Conservation (phyloP, 2,888 invertebrate genomes). For the Oligia strigilis region DNA sequence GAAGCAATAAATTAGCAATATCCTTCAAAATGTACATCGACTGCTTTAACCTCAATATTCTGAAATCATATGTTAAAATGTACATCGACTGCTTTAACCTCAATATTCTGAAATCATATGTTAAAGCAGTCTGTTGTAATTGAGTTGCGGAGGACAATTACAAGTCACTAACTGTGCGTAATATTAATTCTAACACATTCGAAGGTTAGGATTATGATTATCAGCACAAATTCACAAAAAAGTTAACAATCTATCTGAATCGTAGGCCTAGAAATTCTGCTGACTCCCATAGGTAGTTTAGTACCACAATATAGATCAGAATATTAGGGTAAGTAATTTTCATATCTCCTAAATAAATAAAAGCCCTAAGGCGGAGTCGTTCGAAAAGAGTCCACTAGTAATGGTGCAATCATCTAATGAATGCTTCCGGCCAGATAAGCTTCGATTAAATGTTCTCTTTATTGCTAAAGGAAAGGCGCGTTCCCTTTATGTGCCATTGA, state of each 20-base stretch:
- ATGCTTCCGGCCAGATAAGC: slow-evolving; percentile 90
- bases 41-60: neutral
- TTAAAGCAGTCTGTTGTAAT: slow-evolving; percentile 9
- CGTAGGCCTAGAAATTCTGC: neutral
- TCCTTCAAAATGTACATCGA: neutral
- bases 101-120: slow-evolving; percentile 14
- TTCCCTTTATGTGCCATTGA: slow-evolving; percentile 88
- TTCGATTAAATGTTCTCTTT: slow-evolving; percentile 90
- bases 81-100: neutral
- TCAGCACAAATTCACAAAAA: neutral
- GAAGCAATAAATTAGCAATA: neutral
- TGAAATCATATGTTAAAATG: slow-evolving; percentile 22
- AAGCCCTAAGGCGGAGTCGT: slow-evolving; percentile 74
- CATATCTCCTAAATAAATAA: slow-evolving; percentile 72
- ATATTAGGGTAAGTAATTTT: slow-evolving; percentile 51
- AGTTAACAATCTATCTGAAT: neutral
- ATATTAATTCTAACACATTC: neutral
- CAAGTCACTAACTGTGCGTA: neutral
- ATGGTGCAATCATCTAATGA: slow-evolving; percentile 91
- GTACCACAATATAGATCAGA: neutral
- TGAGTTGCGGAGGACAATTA: slow-evolving; percentile 11
- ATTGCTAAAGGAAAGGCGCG: slow-evolving; percentile 89
- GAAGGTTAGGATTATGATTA: neutral
- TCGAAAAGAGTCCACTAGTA: slow-evolving; percentile 86
- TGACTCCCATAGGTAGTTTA: neutral